Base-by-base conservation (phyloP, 2,797 vertebrate species). In the Malurus leucopterus region DNA sequence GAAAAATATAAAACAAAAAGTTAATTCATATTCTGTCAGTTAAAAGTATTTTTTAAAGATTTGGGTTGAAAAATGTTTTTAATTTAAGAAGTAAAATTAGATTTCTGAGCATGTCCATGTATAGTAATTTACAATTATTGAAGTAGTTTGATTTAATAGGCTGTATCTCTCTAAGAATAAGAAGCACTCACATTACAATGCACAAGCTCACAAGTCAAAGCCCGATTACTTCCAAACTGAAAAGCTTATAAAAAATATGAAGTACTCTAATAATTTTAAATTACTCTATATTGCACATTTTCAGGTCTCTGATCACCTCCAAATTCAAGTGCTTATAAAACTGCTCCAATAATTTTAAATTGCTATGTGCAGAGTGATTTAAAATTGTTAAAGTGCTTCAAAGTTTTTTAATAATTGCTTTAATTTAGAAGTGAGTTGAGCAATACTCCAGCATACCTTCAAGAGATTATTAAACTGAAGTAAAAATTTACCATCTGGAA, bases 301-400 rank as follows among this genome's bases (percentile, higher is more conserved):
- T 96, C 93, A 97, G 94, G 93, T 97, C 96, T 97, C 95, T 97
- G 96, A 97, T 97, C 96, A 97, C 95, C 95, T 97, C 87, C 90
- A 95, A 97, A 96, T 97, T 97, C 95, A 97, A 97, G 96, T 95
- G 92, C 95, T 96, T 97, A 96, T 96, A 96, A 97, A 96, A 97
- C 92, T 93, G 82, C 84, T 97, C 91, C 94, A 94, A 96, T 97
- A 97, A 97, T 97, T 97, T 96, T 95, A 96, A 97, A 97, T 97
- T 96, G 96, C 92, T 96, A 86, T 94, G 93, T 95, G 94, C 92
- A 93, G 78, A 96, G 93, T 95, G 93, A 97, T 98, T 96, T 96
- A 93, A 96, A 97, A 97, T 96, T 94, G 94, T 96, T 96, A 97
- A 96, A 96, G 93, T 96, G 74, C 94, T 97, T 97, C 94, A 95